Conservation (phyloP, 2,797 vertebrate species). For the Silurus aristotelis region DNA sequence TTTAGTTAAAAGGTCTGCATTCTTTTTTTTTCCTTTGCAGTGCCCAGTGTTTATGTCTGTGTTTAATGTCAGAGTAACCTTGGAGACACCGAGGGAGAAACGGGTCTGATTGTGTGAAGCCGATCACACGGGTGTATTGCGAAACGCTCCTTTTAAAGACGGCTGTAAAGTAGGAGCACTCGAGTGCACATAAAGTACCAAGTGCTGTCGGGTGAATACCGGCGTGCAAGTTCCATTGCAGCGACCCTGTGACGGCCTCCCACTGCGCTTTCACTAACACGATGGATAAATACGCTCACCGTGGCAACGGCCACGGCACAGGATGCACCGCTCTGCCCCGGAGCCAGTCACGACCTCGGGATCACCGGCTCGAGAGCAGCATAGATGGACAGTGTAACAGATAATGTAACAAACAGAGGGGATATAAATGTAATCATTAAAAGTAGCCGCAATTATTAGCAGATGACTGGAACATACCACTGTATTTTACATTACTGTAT, state of each 20-base stretch:
- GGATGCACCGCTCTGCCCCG: neutral
- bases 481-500: too few relatives aligned
- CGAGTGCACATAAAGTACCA: neutral
- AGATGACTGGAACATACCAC: neutral
- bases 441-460: neutral
- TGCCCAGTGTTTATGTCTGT: neutral
- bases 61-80: slow-evolving; percentile 17
- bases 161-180: slow-evolving; percentile 18
- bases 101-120: neutral
- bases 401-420: neutral
- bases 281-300: slow-evolving; percentile 2
- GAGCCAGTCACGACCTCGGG: neutral
- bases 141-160: neutral
- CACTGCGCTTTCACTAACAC: neutral
- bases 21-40: neutral
- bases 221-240: neutral
- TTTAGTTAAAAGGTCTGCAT: neutral
- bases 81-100: neutral
- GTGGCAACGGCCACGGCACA: neutral
- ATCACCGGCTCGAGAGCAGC: neutral
- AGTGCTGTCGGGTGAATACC: slow-evolving; percentile 3
- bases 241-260: slow-evolving; percentile 43
- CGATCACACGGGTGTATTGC: neutral
- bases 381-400: neutral
- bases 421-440: neutral